phyloP scores from a whole-genome alignment of 2,797 vertebrate species.

The Oreochromis mossambicus region DNA sequence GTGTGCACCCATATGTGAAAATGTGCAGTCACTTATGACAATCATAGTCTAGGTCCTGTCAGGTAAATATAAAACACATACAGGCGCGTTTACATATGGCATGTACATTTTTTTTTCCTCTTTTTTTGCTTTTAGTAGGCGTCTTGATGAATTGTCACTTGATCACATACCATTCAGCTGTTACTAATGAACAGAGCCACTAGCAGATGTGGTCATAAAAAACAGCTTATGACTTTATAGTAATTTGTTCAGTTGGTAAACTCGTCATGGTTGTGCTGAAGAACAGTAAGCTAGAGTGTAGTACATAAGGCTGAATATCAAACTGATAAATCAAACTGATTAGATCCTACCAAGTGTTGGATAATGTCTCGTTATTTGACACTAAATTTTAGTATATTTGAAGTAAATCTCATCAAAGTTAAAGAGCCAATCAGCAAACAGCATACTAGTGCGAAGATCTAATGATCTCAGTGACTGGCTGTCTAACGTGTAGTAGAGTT shows the following conservation, averaged over 20 bases:
- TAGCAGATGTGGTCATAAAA: neutral
- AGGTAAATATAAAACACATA: neutral
- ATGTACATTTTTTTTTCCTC: neutral
- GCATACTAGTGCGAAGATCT: neutral
- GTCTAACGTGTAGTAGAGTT: neutral
- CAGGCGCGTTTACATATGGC: neutral
- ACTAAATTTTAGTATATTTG: neutral
- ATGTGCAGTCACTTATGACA: neutral
- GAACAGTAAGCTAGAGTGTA: neutral
- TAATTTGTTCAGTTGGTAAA: constrained; percentile 1
- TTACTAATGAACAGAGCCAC: neutral
- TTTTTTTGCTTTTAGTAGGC: neutral
- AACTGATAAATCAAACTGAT: neutral
- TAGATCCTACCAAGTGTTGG: neutral
- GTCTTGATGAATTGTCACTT: neutral
- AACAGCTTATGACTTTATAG: neutral
- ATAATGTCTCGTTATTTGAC: neutral
- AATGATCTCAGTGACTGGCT: neutral
- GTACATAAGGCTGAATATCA: neutral
- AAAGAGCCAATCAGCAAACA: neutral
- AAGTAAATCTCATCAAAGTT: neutral
- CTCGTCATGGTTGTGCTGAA: neutral
- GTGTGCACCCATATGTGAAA: neutral
- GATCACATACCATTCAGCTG: neutral
- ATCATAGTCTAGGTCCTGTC: neutral